Percentiles rank a stretch among this genome's conserved stretches.
phyloP scores from a whole-genome alignment of 1,140 invertebrate genomes.

The Oncopeltus fasciatus region DNA sequence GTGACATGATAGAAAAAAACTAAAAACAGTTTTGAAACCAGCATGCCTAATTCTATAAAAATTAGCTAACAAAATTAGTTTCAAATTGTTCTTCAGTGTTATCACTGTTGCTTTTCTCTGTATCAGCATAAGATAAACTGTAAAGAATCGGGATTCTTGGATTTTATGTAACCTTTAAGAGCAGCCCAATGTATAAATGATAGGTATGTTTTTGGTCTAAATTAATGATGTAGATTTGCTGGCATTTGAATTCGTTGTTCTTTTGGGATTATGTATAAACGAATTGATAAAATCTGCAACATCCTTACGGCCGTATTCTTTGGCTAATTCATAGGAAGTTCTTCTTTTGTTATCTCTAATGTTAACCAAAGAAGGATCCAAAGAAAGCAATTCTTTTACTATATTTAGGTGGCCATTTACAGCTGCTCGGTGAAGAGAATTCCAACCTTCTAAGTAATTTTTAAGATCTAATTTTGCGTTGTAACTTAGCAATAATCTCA shows the following conservation, averaged over 20 bases:
- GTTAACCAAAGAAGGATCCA: neutral
- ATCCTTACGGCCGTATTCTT: neutral
- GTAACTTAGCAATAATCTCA: neutral
- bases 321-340: neutral
- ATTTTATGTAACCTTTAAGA: neutral
- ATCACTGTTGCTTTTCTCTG: neutral
- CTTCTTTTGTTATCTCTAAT: neutral
- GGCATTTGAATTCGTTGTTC: neutral
- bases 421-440: neutral
- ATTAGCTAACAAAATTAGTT: too few relatives aligned
- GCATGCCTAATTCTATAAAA: too few relatives aligned
- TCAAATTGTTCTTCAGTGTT: too few relatives aligned
- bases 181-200: neutral
- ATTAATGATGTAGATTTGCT: too few relatives aligned
- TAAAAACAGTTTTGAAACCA: too few relatives aligned
- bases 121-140: neutral
- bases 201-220: too few relatives aligned
- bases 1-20: too few relatives aligned
- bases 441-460: neutral
- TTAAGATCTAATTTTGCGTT: neutral
- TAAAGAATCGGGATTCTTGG: neutral
- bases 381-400: neutral
- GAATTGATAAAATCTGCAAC: neutral
- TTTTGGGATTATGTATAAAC: neutral
- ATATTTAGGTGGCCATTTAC: neutral